phyloP scores from a whole-genome alignment of 2,888 invertebrate species.

The Congeria kusceri region DNA sequence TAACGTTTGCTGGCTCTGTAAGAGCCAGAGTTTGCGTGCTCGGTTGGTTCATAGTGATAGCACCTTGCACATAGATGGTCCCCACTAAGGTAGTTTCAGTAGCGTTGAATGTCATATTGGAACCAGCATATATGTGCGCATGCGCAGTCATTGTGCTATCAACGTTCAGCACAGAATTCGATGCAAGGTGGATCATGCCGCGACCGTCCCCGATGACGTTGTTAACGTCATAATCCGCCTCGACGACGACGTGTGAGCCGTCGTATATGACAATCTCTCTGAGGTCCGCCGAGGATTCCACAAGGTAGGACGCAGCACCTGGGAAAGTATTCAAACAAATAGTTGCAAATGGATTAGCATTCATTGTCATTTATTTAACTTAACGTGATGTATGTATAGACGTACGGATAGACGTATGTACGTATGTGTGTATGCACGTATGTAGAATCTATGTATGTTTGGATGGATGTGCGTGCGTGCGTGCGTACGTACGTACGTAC shows the following conservation, averaged over 20 bases:
- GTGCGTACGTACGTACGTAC: too few species aligned
- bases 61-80: conserved; percentile 21
- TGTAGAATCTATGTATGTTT: too few species aligned
- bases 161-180: conserved; percentile 19
- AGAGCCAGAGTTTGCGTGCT: conserved; percentile 13
- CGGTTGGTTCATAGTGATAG: not conserved
- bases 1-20: conserved; percentile 13
- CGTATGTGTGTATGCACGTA: too few species aligned
- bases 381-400: not conserved
- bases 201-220: conserved; percentile 38
- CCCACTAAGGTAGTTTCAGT: conserved; percentile 24
- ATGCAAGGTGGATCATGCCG: conserved; percentile 38
- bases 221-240: conserved; percentile 23
- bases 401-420: too few species aligned
- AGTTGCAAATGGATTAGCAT: not conserved
- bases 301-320: conserved; percentile 70
- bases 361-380: not conserved
- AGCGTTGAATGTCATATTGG: conserved; percentile 49
- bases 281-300: conserved; percentile 37
- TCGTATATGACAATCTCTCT: conserved; percentile 54
- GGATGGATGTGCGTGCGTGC: too few species aligned
- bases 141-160: conserved; percentile 34
- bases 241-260: conserved; percentile 64
- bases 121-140: conserved; percentile 28
- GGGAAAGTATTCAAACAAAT: conserved; percentile 6